These are phyloP conservation scores for Crenichthys baileyi DNA, from an alignment of 2,797 vertebrate species.

Conservation along the genomic window DNA sequence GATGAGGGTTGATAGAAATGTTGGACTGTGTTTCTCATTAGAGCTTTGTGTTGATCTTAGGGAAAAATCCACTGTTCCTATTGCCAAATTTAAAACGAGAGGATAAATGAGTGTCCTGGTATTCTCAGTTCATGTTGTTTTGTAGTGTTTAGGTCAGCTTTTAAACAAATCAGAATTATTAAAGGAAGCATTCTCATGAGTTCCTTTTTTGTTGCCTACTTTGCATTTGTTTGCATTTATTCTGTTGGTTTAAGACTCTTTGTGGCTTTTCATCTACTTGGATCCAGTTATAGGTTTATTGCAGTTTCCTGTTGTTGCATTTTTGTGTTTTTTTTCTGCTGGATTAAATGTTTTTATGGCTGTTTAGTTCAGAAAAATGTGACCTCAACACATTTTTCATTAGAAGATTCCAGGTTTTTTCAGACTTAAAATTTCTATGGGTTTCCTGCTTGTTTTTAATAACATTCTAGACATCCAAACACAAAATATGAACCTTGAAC, in stretches of 20 bases:
- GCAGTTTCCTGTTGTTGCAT: neutral
- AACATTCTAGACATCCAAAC: too few species aligned
- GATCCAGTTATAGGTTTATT: neutral
- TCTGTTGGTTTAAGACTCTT: neutral
- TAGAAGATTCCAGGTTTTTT: neutral
- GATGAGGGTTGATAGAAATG: neutral
- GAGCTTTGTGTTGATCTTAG: neutral
- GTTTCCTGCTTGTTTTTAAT: too few species aligned
- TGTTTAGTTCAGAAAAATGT: neutral
- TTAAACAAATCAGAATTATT: neutral
- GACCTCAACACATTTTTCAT: neutral
- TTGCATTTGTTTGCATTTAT: neutral
- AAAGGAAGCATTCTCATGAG: conserved; percentile 3
- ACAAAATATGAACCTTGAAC: too few species aligned
- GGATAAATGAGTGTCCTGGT: neutral
- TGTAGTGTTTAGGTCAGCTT: neutral
- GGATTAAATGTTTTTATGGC: neutral
- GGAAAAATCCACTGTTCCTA: neutral
- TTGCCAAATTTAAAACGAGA: neutral
- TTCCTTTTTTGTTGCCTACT: neutral
- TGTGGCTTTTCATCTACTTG: neutral
- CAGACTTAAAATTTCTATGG: neutral
- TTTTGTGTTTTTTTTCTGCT: neutral
- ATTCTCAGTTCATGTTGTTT: neutral
- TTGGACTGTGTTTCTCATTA: too few species aligned